Evolutionary conservation across 2,113 vertebrate genomes (phyloP).

Genomic region (Sturnira hondurensis): DNA sequence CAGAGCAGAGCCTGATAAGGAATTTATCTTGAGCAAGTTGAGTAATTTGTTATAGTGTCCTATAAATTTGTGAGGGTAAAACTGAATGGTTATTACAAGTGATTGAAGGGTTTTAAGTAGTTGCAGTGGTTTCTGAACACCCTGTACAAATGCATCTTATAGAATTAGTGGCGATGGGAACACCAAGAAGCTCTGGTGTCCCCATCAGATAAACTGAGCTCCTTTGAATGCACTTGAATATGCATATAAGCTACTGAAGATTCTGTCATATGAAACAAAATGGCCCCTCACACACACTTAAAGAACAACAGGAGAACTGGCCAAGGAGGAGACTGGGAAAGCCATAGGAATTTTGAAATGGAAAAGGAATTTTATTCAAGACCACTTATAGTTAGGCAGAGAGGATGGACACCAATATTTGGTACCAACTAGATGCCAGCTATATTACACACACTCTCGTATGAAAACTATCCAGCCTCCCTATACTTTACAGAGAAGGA

Average conservation of each 20-base stretch:
- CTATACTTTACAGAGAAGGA: neutral
- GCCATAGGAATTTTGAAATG: neutral
- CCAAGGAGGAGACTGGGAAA: neutral
- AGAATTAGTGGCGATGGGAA: neutral
- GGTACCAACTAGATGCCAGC: rapidly evolving
- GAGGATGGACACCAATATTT: neutral
- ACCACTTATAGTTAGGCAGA: neutral
- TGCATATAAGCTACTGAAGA: neutral
- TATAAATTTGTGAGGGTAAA: neutral
- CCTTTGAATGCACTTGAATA: neutral
- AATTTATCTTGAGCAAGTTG: slow-evolving; percentile 17
- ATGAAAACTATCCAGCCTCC: neutral
- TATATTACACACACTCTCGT: no score
- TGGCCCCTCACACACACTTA: neutral
- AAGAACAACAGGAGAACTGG: slow-evolving; percentile 25
- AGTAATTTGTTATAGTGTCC: neutral
- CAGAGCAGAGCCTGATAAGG: neutral
- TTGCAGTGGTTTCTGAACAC: neutral
- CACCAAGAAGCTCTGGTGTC: neutral
- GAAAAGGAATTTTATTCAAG: neutral
- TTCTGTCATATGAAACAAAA: neutral
- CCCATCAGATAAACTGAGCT: neutral
- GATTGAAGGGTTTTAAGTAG: neutral
- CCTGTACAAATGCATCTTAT: neutral
- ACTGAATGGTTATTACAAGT: neutral